These are phyloP conservation scores for Ophion obscuratus DNA, from an alignment of 2,888 invertebrate species.

Conservation along the genomic window DNA sequence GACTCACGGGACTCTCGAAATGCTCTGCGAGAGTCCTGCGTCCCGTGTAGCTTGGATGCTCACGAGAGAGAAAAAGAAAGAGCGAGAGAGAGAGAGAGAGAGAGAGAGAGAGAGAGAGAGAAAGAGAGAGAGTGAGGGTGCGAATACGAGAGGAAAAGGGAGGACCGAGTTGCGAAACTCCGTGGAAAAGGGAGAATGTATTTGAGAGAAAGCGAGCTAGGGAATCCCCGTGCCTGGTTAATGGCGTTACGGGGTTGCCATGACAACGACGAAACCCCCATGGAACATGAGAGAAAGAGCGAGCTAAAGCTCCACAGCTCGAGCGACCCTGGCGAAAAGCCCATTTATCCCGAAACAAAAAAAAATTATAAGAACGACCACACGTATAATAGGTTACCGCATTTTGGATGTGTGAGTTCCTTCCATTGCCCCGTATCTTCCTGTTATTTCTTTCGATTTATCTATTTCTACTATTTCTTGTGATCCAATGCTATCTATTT, in stretches of 20 bases:
- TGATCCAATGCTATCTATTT: background rate
- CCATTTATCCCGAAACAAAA: constrained; percentile 83
- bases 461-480: background rate
- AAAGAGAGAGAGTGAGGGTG: background rate
- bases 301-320: constrained; percentile 64
- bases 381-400: constrained; percentile 38
- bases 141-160: background rate
- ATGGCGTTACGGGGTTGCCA: constrained; percentile 84
- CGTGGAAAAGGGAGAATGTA: constrained; percentile 49
- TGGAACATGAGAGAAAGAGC: constrained; percentile 73
- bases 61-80: constrained; percentile 9
- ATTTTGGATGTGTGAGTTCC: constrained; percentile 26
- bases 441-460: background rate
- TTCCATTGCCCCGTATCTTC: constrained; percentile 27
- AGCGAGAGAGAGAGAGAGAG: background rate
- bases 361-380: constrained; percentile 79
- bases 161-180: constrained; percentile 51
- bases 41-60: constrained; percentile 44
- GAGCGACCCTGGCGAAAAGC: constrained; percentile 79
- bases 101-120: background rate
- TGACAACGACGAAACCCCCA: constrained; percentile 80
- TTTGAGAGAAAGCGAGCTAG: constrained; percentile 54
- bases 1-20: constrained; percentile 48
- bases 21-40: constrained; percentile 35
- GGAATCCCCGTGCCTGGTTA: constrained; percentile 80